phyloP scores from a whole-genome alignment of 2,888 invertebrate species.

The Metopia argyrocephala region DNA sequence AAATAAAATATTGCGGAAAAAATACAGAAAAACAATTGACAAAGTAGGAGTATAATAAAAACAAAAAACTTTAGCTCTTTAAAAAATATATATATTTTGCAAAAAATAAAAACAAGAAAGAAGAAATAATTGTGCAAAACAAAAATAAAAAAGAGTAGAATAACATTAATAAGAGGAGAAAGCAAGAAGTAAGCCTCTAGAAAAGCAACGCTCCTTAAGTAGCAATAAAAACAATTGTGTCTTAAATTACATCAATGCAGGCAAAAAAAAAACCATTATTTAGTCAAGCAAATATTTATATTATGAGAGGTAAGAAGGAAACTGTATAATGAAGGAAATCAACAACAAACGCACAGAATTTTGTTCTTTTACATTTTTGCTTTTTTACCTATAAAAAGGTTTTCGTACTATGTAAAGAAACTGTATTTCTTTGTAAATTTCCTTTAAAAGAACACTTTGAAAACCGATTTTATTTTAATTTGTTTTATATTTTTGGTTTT shows the following conservation, averaged over 20 bases:
- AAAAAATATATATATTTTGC: conserved; percentile 29
- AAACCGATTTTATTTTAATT: no score
- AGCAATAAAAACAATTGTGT: conserved; percentile 39
- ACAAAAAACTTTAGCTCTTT: conserved; percentile 41
- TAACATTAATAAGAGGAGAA: neutral
- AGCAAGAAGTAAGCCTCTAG: neutral
- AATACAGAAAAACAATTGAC: neutral
- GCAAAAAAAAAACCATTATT: neutral
- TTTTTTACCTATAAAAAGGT: no score
- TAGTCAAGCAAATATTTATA: neutral
- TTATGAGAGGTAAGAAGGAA: no score
- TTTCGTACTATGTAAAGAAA: no score
- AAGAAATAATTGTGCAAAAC: conserved; percentile 11
- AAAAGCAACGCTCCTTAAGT: conserved; percentile 19
- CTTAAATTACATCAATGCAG: neutral
- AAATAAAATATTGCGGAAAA: conserved; percentile 17
- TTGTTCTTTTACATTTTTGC: no score
- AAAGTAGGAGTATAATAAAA: neutral
- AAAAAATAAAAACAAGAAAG: neutral
- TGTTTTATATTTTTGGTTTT: no score
- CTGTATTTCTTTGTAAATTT: no score
- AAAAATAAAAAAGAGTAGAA: neutral
- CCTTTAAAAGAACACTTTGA: no score
- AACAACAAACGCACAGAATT: no score
- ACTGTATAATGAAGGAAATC: no score